Base-by-base conservation (phyloP, 2,888 invertebrate genomes). In the Lochmaea crataegi region DNA sequence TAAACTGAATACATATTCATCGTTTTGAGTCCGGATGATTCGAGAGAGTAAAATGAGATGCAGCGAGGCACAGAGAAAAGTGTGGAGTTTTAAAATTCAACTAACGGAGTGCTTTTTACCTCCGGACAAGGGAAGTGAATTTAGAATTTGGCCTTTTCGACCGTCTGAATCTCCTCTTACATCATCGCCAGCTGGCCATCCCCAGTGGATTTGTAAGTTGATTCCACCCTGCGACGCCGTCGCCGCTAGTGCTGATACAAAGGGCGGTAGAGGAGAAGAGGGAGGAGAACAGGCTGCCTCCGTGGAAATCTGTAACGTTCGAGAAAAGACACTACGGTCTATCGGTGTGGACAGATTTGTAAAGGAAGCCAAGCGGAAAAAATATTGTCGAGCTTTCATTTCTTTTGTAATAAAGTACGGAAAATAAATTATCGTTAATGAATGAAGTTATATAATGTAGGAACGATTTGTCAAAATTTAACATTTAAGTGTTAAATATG, bases 61-160 rank as follows among this genome's bases (percentile, higher is more conserved):
- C 58, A 58, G 42, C 60, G 42, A 45, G 70, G 65, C 60, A 67
- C 58, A 64, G 71, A 57, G 58, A 74, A 71, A 71, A 71, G 66
- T 68, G 68, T 41, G 11, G 80, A 83, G 80, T 83, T 85, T 85
- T 85, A 81, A 85, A 86, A 86, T 86, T 84, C 85, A 84, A 82
- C 82, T 80, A 80, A 82, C 80, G 82, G 82, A 85, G 84, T 84
- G 85, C 86, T 87, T 87, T 87, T 86, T 85, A 86, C 85, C 80
- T 80, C 81, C 84, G 86, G 86, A 87, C 87, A 87, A 86, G 87
- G 83, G 87, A 87, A 87, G 86, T 86, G 87, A 69, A 69, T 69
- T 87, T 87, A 84, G 86, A 87, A 87, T 86, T 85, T 84, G 83
- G 82, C 82, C 81, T 80, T 78, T 77, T 80, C 81, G 80, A 77